Percentiles rank a stretch among this genome's conserved stretches.
Conservation (phyloP, 2,888 invertebrate genomes). For the Podotricha telesiphe region DNA sequence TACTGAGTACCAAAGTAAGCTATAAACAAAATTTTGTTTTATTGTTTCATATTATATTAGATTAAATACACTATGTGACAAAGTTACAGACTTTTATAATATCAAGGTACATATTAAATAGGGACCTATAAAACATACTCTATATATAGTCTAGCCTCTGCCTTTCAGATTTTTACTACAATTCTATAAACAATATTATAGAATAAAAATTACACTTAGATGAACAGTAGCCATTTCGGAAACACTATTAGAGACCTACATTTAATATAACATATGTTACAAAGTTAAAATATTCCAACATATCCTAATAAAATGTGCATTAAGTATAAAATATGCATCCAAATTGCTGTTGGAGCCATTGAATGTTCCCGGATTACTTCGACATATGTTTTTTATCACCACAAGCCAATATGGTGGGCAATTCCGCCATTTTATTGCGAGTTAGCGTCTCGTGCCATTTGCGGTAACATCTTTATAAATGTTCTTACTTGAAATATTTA, state of each 20-base stretch:
- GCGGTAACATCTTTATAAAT: conserved; percentile 32
- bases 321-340: conserved; percentile 43
- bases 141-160: no score
- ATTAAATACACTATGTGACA: no score
- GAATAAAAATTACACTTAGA: background rate
- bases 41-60: no score
- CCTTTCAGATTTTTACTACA: no score
- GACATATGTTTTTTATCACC: conserved; percentile 48
- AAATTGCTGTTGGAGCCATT: conserved; percentile 36
- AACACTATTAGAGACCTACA: background rate
- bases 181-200: no score
- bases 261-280: conserved; percentile 1
- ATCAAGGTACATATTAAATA: no score
- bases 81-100: no score
- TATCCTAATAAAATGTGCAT: conserved; percentile 28
- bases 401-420: conserved; percentile 41
- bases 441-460: conserved; percentile 28
- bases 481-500: conserved; percentile 19
- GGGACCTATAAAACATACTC: no score
- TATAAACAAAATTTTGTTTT: no score
- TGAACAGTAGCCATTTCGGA: background rate
- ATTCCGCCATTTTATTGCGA: conserved; percentile 42
- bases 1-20: no score
- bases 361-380: conserved; percentile 48
- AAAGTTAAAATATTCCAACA: conserved; percentile 29